Percentiles rank a stretch among this genome's conserved stretches.
Evolutionary conservation across 2,888 invertebrate species (phyloP).

Genomic region (Drosophila emarginata): DNA sequence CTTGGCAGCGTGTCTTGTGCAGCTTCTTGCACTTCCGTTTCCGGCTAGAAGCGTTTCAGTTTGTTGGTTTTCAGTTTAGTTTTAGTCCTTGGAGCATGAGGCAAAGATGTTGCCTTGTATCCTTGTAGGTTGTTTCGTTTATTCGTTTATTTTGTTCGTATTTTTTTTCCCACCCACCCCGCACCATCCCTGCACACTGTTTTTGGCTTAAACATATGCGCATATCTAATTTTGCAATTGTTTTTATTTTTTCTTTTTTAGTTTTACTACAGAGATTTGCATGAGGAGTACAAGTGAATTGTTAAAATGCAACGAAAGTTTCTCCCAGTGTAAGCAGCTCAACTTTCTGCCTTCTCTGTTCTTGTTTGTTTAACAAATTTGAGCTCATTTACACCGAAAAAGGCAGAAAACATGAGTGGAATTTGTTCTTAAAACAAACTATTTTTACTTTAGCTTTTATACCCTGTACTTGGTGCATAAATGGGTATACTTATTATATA

Average conservation of each 20-base stretch:
- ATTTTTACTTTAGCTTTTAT: conserved; percentile 44
- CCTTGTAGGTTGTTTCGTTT: conserved; percentile 28
- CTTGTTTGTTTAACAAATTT: conserved; percentile 70
- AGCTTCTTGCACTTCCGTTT: conserved; percentile 66
- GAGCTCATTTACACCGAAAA: conserved; percentile 71
- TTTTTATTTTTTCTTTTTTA: background rate
- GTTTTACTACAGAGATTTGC: conserved; percentile 51
- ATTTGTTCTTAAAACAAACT: conserved; percentile 41
- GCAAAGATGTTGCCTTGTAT: conserved; percentile 9
- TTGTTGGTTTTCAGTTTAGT: conserved; percentile 61
- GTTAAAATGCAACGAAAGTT: background rate
- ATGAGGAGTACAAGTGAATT: conserved; percentile 30
- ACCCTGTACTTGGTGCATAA: background rate
- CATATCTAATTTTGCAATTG: conserved; percentile 69
- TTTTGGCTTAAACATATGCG: conserved; percentile 66
- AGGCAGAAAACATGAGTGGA: conserved; percentile 26
- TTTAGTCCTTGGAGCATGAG: conserved; percentile 47
- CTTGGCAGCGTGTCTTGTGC: conserved; percentile 27
- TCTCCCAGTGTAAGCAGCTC: conserved; percentile 8
- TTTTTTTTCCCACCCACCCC: conserved; percentile 24
- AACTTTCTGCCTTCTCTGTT: conserved; percentile 13
- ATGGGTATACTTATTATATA: background rate
- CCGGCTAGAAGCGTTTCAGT: conserved; percentile 49
- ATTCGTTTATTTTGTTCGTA: conserved; percentile 18
- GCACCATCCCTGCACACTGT: conserved; percentile 17